phyloP scores from a whole-genome alignment of 2,113 vertebrate genomes.

The Callorhinus ursinus region DNA sequence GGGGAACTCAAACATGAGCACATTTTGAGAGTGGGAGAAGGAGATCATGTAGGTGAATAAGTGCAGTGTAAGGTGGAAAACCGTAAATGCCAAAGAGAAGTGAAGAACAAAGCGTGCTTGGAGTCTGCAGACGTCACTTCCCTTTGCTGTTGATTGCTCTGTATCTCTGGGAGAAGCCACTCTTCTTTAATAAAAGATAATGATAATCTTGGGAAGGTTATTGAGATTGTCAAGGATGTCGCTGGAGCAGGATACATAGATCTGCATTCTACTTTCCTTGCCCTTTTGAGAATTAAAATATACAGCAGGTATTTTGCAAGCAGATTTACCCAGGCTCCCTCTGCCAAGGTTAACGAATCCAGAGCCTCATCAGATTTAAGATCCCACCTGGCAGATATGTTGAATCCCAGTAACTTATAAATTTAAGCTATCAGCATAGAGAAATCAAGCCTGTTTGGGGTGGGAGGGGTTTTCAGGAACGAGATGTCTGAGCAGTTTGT shows the following conservation, averaged over 20 bases:
- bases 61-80: neutral
- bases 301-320: slow-evolving; percentile 9
- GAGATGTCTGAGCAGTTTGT: neutral
- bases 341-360: slow-evolving; percentile 55
- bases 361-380: slow-evolving; percentile 55
- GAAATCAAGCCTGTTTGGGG: neutral
- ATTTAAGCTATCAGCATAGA: neutral
- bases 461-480: neutral
- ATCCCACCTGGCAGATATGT: slow-evolving; percentile 15
- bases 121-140: no score
- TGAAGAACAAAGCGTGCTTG: no score
- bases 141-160: neutral
- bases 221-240: neutral
- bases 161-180: neutral
- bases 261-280: neutral
- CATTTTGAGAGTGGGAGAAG: neutral
- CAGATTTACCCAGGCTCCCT: slow-evolving; percentile 24
- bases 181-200: neutral
- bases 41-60: neutral
- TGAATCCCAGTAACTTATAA: slow-evolving; percentile 1
- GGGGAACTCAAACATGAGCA: neutral
- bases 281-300: slow-evolving; percentile 58
- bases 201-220: neutral
- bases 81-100: neutral
- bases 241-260: neutral